Percentiles rank a stretch among this genome's conserved stretches.
phyloP scores from a whole-genome alignment of 2,888 invertebrate genomes.

The Agrypnus murinus region DNA sequence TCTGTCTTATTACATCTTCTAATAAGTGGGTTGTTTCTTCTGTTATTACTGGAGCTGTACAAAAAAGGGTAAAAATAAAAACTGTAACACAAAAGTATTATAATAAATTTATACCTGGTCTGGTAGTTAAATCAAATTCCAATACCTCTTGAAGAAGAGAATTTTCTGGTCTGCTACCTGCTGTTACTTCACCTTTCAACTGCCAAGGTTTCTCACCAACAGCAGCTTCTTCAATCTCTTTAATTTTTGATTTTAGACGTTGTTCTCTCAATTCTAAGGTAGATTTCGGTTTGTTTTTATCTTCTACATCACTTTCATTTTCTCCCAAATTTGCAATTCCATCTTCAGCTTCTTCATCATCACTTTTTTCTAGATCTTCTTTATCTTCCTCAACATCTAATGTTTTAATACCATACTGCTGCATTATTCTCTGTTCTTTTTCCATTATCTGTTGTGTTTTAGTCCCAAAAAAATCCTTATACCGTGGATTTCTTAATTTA shows the following conservation, averaged over 20 bases:
- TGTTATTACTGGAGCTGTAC: slow-evolving; percentile 89
- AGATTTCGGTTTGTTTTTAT: slow-evolving; percentile 71
- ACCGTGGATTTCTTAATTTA: slow-evolving; percentile 74
- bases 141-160: slow-evolving; percentile 94
- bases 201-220: slow-evolving; percentile 95
- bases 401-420: slow-evolving; percentile 66
- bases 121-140: slow-evolving; percentile 88
- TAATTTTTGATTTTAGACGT: slow-evolving; percentile 80
- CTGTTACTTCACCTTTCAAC: slow-evolving; percentile 91
- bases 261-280: slow-evolving; percentile 85
- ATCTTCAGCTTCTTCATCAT: slow-evolving; percentile 61
- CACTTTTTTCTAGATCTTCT: slow-evolving; percentile 63
- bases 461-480: slow-evolving; percentile 81
- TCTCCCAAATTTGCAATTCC: slow-evolving; percentile 25
- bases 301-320: slow-evolving; percentile 57
- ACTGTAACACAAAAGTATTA: neutral
- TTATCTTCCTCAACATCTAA: slow-evolving; percentile 55
- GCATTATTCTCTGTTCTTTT: slow-evolving; percentile 60
- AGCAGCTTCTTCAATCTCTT: slow-evolving; percentile 81
- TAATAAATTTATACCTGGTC: slow-evolving; percentile 74
- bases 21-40: slow-evolving; percentile 90
- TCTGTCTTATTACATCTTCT: slow-evolving; percentile 92
- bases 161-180: slow-evolving; percentile 88
- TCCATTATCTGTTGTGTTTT: slow-evolving; percentile 64
- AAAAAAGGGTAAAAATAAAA: slow-evolving; percentile 2